These are phyloP conservation scores for Thereva unica DNA, from an alignment of 2,888 invertebrate genomes.

Conservation along the genomic window DNA sequence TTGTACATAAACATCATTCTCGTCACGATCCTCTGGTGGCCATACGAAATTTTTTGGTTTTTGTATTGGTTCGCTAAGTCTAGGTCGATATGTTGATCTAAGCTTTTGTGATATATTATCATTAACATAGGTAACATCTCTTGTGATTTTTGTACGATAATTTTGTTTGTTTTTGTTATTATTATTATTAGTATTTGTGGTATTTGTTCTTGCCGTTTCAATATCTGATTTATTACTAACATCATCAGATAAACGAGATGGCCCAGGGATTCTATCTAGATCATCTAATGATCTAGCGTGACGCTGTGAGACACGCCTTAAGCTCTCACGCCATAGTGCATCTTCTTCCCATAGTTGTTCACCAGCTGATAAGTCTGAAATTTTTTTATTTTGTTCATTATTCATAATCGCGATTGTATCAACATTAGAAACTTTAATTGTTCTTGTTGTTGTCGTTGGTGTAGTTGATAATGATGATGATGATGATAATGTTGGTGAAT, in stretches of 20 bases:
- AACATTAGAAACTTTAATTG: constrained; percentile 35
- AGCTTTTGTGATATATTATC: constrained; percentile 64
- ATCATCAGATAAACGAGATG: background rate
- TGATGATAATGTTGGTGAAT: constrained; percentile 34
- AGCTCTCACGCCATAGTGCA: constrained; percentile 77
- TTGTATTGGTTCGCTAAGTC: constrained; percentile 44
- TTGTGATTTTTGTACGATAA: constrained; percentile 61
- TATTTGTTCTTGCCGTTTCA: constrained; percentile 39
- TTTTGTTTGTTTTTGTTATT: constrained; percentile 15
- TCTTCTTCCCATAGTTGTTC: constrained; percentile 85
- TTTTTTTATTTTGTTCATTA: constrained; percentile 41
- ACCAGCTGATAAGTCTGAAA: constrained; percentile 41
- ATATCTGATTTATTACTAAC: background rate
- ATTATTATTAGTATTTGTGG: constrained; percentile 38
- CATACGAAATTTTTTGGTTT: constrained; percentile 8
- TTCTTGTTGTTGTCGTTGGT: no score
- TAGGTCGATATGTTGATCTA: constrained; percentile 47
- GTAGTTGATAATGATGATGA: background rate
- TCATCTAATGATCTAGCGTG: constrained; percentile 84
- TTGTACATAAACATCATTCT: constrained; percentile 62
- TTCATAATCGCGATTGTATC: constrained; percentile 20
- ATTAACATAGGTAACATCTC: constrained; percentile 81
- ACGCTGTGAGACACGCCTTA: constrained; percentile 76
- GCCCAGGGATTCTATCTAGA: constrained; percentile 63
- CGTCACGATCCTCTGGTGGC: constrained; percentile 52